phyloP scores from a whole-genome alignment of 2,797 vertebrate genomes.

The Chiroxiphia lanceolata region DNA sequence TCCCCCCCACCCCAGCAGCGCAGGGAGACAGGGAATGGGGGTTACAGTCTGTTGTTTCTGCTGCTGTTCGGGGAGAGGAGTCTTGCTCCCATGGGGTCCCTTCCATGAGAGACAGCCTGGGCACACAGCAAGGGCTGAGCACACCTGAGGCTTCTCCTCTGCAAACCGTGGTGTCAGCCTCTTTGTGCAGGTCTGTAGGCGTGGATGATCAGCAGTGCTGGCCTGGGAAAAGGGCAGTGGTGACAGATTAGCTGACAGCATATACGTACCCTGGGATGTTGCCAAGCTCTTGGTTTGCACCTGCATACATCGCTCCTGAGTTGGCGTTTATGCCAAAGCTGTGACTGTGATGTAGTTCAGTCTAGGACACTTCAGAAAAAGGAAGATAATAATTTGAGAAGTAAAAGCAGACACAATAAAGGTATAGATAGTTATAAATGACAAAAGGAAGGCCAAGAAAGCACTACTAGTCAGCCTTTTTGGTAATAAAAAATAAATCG shows the following conservation, averaged over 20 bases:
- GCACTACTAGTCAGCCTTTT: background rate
- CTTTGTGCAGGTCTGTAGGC: background rate
- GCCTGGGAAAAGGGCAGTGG: background rate
- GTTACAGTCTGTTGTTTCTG: background rate
- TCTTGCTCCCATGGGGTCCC: background rate
- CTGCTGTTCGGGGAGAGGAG: background rate
- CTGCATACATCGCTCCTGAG: background rate
- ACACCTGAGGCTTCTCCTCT: background rate
- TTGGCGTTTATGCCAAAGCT: background rate
- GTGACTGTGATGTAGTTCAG: background rate
- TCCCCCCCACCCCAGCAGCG: background rate
- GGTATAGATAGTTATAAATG: background rate
- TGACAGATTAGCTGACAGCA: background rate
- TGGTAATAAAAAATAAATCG: slow-evolving; percentile 15
- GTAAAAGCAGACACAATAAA: background rate
- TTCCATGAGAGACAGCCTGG: background rate
- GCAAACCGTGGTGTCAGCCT: background rate
- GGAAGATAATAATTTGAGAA: background rate
- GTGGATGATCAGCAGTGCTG: background rate
- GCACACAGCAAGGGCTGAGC: background rate
- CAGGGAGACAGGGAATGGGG: background rate
- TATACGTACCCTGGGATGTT: background rate
- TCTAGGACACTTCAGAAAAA: background rate
- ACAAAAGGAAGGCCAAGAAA: background rate
- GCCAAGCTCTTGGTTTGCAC: background rate